Evolutionary conservation across 1,140 invertebrate genomes (phyloP), one percentile per base, ranked within the genome.

Genomic region (Adelges cooleyi): DNA sequence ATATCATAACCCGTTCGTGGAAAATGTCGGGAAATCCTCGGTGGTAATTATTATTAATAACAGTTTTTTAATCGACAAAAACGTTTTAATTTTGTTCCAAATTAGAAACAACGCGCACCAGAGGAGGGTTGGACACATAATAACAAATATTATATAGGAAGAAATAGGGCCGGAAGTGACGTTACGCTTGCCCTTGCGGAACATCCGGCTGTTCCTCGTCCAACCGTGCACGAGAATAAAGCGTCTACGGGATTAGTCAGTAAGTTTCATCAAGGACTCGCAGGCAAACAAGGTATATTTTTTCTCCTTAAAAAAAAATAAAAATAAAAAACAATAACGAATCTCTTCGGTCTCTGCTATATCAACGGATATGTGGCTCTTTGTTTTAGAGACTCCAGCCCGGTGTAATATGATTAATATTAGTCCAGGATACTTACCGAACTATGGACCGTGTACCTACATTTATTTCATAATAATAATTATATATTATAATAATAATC

Each of bases 171-270:
- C 56, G 56, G 56, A 62, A 20, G 56, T 33, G 42, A 62, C 56
- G 56, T 62, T 62, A 62, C 42, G 56, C 56, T 62, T 62, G 56
- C 56, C 42, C 56, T 62, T 62, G 56, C 56, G 25, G 56, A 62
- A 62, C 56, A 62, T 62, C 56, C 56, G 56, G 56, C 56, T 15
- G 56, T 20, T 62, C 42, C 42, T 62, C 56, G 40, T 27, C 56
- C 56, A 62, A 62, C 56, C 56, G 56, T 62, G 23, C 10, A 62
- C 56, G 15, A 48, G 42, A 62, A 62, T 46, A 33, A 40, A 59
- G 17, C 42, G 15, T 62, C 42, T 42, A 25, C 23, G 42, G 54
- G 54, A 59, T 59, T 59, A 59, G 54, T 59, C 40, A 46, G 54
- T 59, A 46, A 59, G 42, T 46, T 62, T 29, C 25, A 46, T 33